Evolutionary conservation across 1,140 invertebrate genomes (phyloP).

Genomic region (Penaeus vannamei): DNA sequence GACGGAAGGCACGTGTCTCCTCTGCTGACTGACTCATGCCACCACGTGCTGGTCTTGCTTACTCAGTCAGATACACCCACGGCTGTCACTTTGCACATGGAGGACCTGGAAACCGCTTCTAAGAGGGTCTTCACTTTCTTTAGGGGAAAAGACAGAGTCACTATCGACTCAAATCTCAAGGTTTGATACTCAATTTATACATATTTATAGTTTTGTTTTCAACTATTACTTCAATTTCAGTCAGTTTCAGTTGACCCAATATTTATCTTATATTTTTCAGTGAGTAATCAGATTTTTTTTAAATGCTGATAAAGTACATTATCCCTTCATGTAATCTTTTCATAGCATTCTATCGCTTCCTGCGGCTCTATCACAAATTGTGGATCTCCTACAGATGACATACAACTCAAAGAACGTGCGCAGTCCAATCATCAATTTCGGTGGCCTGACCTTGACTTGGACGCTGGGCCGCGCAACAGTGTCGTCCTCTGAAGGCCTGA

Average conservation of each 20-base stretch:
- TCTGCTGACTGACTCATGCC: constrained; percentile 60
- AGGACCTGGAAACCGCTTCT: constrained; percentile 12
- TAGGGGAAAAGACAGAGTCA: constrained; percentile 43
- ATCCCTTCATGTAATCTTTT: background rate
- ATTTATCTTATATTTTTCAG: too few relatives aligned
- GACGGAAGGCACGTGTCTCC: constrained; percentile 56
- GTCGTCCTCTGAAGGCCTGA: constrained; percentile 36
- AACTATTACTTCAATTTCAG: background rate
- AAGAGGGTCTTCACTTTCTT: constrained; percentile 51
- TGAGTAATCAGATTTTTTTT: too few relatives aligned
- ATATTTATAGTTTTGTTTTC: background rate
- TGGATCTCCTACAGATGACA: constrained; percentile 44
- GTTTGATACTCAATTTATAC: constrained; percentile 16
- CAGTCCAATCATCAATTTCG: constrained; percentile 25
- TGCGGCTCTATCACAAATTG: too few relatives aligned
- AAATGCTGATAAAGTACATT: background rate
- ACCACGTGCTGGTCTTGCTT: constrained; percentile 61
- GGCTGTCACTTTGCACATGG: constrained; percentile 56
- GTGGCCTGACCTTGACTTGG: constrained; percentile 14
- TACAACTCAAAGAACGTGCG: constrained; percentile 42
- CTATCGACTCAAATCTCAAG: constrained; percentile 52
- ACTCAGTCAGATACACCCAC: constrained; percentile 26
- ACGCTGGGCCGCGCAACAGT: background rate
- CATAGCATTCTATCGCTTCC: too few relatives aligned
- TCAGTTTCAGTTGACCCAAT: too few relatives aligned